Percentiles rank a stretch among this genome's conserved stretches.
Conservation (phyloP, 2,113 vertebrate species). For the Gymnocephalus cernua region DNA sequence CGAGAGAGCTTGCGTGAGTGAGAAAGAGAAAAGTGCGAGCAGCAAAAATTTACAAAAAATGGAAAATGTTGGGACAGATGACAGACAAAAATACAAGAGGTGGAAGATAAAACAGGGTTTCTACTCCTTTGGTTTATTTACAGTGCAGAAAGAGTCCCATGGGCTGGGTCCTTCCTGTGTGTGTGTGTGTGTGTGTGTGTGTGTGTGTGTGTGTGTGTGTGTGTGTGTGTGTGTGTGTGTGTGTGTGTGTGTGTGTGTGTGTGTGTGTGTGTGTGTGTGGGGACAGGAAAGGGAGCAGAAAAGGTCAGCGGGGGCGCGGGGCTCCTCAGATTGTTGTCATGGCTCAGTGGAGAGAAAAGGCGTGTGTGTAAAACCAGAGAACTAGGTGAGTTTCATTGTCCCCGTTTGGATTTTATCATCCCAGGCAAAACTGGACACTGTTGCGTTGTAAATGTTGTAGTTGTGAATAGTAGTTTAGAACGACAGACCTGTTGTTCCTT, state of each 20-base stretch:
- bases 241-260: slow-evolving; percentile 28
- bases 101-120: slow-evolving; percentile 10
- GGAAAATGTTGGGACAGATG: neutral
- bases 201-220: slow-evolving; percentile 29
- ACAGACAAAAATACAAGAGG: neutral
- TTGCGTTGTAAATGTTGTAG: neutral
- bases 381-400: neutral
- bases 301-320: slow-evolving; percentile 44
- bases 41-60: neutral
- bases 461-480: no score
- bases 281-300: slow-evolving; percentile 53
- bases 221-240: slow-evolving; percentile 39
- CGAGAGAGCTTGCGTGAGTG: neutral
- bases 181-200: slow-evolving; percentile 17
- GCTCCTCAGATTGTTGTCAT: slow-evolving; percentile 50
- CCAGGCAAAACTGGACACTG: neutral
- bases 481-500: no score
- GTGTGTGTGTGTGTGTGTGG: slow-evolving; percentile 39
- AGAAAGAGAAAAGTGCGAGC: neutral
- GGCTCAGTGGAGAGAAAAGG: slow-evolving; percentile 33
- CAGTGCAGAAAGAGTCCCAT: slow-evolving; percentile 40
- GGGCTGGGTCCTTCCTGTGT: slow-evolving; percentile 66
- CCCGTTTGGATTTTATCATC: slow-evolving; percentile 4
- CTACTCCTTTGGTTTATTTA: slow-evolving; percentile 38
- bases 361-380: slow-evolving; percentile 10